Evolutionary conservation across 2,113 vertebrate species (phyloP).

Genomic region (Vanacampus margaritifer): DNA sequence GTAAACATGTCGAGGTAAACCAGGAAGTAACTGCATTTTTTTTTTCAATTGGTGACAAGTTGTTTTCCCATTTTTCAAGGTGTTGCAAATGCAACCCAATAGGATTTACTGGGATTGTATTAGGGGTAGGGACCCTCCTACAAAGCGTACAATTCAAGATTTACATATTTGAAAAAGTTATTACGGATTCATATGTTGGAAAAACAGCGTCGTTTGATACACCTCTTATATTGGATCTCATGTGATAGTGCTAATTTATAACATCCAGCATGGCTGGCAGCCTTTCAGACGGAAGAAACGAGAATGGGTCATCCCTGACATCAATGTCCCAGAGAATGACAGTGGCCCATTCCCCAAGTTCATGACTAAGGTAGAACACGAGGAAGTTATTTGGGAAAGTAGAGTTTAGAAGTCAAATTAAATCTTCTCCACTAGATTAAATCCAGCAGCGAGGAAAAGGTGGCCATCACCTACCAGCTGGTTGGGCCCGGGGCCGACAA

Average conservation of each 20-base stretch:
- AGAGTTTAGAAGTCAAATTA: not conserved
- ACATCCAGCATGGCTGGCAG: not conserved
- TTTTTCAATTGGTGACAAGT: no score
- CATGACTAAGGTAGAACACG: conserved; percentile 44
- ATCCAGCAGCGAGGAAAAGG: conserved; percentile 34
- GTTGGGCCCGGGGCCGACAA: conserved; percentile 51
- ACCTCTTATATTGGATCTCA: not conserved
- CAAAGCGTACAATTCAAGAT: not conserved
- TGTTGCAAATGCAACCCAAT: no score
- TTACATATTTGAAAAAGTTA: not conserved
- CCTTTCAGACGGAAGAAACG: conserved; percentile 53
- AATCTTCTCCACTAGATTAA: conserved; percentile 41
- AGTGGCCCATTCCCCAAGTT: conserved; percentile 47
- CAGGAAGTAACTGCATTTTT: no score
- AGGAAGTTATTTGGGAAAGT: not conserved
- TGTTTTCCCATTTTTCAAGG: no score
- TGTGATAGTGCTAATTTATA: not conserved
- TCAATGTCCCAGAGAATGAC: conserved; percentile 56
- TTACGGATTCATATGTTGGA: no score
- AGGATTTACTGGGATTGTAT: no score
- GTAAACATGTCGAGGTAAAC: no score
- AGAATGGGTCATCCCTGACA: conserved; percentile 56
- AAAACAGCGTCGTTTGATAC: not conserved
- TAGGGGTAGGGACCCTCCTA: no score
- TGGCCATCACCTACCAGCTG: conserved; percentile 54